Percentiles rank a stretch among this genome's conserved stretches.
These are phyloP conservation scores for Diadumene lineata DNA, from an alignment of 92 coral and sea anemone genomes.

Conservation along the genomic window DNA sequence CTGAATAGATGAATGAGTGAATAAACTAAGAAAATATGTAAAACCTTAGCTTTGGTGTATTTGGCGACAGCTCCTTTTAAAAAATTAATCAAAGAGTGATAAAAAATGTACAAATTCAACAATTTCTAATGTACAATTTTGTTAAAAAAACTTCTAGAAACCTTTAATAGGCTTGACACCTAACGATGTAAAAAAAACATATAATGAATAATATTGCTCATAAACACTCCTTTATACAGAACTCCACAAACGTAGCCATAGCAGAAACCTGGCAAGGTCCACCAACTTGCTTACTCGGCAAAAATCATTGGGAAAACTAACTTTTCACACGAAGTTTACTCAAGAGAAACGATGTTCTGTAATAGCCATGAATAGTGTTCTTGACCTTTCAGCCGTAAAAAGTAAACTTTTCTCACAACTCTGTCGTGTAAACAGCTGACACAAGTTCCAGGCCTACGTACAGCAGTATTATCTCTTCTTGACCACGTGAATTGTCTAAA, in stretches of 20 bases:
- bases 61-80: too few species aligned
- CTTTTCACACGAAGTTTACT: slow-evolving; percentile 62
- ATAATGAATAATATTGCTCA: too few species aligned
- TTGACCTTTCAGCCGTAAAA: slow-evolving; percentile 37
- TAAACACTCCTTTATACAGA: too few species aligned
- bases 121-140: too few species aligned
- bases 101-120: too few species aligned
- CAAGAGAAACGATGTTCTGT: slow-evolving; percentile 35
- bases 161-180: too few species aligned
- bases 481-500: slow-evolving; percentile 9
- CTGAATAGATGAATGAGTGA: too few species aligned
- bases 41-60: slow-evolving; percentile 26
- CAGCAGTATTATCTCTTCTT: too few species aligned
- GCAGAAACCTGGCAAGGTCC: neutral
- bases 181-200: too few species aligned
- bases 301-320: neutral
- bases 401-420: neutral
- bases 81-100: too few species aligned
- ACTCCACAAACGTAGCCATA: neutral
- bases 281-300: slow-evolving; percentile 15
- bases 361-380: slow-evolving; percentile 29
- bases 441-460: too few species aligned
- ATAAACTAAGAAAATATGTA: slow-evolving; percentile 16
- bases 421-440: slow-evolving; percentile 1
- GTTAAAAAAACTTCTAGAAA: too few species aligned